A percentile compares a stretch with the other conserved stretches of the same genome.
Evolutionary conservation across 1,140 invertebrate species (phyloP).

Genomic region (Anoplophora glabripennis): DNA sequence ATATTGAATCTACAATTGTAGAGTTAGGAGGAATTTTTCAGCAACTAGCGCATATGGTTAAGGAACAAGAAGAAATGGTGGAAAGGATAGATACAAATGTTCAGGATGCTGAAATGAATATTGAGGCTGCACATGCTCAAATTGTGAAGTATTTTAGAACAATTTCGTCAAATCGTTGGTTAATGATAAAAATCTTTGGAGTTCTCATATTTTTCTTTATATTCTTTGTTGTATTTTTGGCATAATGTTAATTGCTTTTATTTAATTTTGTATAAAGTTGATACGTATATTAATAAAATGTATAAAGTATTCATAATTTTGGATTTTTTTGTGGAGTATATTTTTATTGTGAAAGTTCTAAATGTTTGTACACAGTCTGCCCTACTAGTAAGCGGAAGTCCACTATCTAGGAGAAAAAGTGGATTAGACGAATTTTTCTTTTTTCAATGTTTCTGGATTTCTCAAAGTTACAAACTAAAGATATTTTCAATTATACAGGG

Average conservation of each 20-base stretch:
- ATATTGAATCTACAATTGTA: constrained; percentile 98
- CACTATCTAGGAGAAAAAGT: too few relatives aligned
- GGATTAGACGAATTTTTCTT: too few relatives aligned
- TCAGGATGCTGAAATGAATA: constrained; percentile 92
- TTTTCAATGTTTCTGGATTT: too few relatives aligned
- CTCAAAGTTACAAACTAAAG: too few relatives aligned
- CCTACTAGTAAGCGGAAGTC: too few relatives aligned
- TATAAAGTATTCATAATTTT: neutral
- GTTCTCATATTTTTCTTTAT: constrained; percentile 99
- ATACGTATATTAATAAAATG: neutral
- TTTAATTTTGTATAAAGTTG: neutral
- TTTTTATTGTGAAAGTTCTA: too few relatives aligned
- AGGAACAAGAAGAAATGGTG: constrained; percentile 99
- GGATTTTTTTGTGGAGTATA: too few relatives aligned
- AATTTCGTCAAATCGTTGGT: constrained; percentile 94
- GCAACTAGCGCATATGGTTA: constrained; percentile 97
- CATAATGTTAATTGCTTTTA: constrained; percentile 51
- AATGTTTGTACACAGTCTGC: too few relatives aligned
- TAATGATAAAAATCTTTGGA: constrained; percentile 99
- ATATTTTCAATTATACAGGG: too few relatives aligned
- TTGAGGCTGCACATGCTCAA: constrained; percentile 95
- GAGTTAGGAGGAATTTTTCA: constrained; percentile 98
- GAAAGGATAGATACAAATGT: constrained; percentile 97
- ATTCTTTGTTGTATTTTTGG: constrained; percentile 95
- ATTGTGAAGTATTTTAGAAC: constrained; percentile 98